phyloP scores from a whole-genome alignment of 2,797 vertebrate species.

The Scomberomorus guttatus region DNA sequence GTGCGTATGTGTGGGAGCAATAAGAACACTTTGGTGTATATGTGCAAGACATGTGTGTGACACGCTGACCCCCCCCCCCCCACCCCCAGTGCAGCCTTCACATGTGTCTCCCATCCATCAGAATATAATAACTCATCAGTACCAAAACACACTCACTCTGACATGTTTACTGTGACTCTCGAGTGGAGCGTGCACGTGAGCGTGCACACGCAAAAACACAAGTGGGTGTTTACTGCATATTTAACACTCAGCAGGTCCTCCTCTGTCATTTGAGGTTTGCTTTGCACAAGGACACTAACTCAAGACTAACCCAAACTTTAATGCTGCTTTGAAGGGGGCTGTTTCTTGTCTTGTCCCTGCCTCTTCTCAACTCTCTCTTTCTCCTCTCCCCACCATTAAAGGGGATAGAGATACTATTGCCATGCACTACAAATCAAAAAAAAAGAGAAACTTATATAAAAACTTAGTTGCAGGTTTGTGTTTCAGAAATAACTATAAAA shows the following conservation, averaged over 20 bases:
- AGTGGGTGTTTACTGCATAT: slow-evolving; percentile 50
- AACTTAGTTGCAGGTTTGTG: neutral
- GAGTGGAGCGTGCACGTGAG: slow-evolving; percentile 19
- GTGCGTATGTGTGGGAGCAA: neutral
- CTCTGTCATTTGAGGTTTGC: slow-evolving; percentile 61
- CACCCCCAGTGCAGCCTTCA: neutral
- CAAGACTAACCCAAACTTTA: slow-evolving; percentile 67
- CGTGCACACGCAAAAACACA: slow-evolving; percentile 15
- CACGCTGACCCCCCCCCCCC: slow-evolving; percentile 2
- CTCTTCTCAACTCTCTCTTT: slow-evolving; percentile 49
- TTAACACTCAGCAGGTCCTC: slow-evolving; percentile 64
- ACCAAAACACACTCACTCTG: slow-evolving; percentile 38
- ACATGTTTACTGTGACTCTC: slow-evolving; percentile 46
- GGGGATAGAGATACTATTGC: slow-evolving; percentile 12
- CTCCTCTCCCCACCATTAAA: slow-evolving; percentile 49
- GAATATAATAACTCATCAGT: slow-evolving; percentile 54
- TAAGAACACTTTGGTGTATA: slow-evolving; percentile 19
- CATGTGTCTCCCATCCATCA: slow-evolving; percentile 48
- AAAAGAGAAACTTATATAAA: neutral
- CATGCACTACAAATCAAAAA: neutral
- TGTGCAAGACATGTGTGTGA: slow-evolving; percentile 18
- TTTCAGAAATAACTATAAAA: neutral
- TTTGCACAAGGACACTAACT: slow-evolving; percentile 62
- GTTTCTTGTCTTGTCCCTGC: slow-evolving; percentile 62
- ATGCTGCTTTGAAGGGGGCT: slow-evolving; percentile 58